Conservation (phyloP, 2,797 vertebrate species). For the Hippocampus kuda region DNA sequence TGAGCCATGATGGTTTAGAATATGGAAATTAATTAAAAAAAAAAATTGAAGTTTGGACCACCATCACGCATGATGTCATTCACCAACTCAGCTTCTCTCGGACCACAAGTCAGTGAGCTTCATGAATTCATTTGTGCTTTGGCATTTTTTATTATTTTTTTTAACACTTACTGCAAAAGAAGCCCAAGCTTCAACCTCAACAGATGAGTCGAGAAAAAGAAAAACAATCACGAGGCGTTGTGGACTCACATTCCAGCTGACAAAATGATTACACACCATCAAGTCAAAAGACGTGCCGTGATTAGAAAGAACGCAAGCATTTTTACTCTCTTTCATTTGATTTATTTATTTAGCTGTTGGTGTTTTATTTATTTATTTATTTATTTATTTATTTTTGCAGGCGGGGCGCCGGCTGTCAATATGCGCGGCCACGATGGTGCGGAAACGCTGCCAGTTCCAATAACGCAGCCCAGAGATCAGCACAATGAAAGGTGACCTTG, state of each 20-base stretch:
- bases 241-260: neutral
- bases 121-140: too few relatives aligned
- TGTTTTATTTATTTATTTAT: conserved; percentile 36
- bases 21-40: too few relatives aligned
- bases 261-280: conserved; percentile 1
- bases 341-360: conserved; percentile 32
- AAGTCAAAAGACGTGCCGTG: neutral
- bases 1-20: too few relatives aligned
- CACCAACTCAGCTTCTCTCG: neutral
- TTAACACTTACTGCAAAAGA: neutral
- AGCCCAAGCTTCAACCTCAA: neutral
- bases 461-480: conserved; percentile 69
- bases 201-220: neutral
- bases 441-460: conserved; percentile 74
- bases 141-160: neutral
- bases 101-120: neutral
- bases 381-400: conserved; percentile 9
- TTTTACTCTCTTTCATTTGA: conserved; percentile 17
- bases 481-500: conserved; percentile 75
- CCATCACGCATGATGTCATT: neutral
- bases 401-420: conserved; percentile 65
- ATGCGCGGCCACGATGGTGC: conserved; percentile 67
- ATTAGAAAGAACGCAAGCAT: neutral
- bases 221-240: neutral
- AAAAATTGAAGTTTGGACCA: neutral